phyloP scores from a whole-genome alignment of 2,888 invertebrate genomes.

The Sesamia inferens region DNA sequence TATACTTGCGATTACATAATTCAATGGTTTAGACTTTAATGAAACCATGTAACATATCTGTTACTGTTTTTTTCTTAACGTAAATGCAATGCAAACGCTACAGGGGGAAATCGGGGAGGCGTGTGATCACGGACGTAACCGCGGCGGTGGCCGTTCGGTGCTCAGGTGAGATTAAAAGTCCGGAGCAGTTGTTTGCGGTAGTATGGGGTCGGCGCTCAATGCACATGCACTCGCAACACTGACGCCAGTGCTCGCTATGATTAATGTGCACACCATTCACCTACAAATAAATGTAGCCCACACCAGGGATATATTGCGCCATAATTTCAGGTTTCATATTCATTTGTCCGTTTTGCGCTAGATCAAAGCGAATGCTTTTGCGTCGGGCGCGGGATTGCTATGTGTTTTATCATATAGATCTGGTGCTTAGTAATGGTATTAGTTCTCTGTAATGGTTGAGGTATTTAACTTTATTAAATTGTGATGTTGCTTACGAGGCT shows the following conservation, averaged over 20 bases:
- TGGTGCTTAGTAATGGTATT: conserved; percentile 23
- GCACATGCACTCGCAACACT: conserved; percentile 78
- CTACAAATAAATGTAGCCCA: conserved; percentile 77
- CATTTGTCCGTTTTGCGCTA: conserved; percentile 77
- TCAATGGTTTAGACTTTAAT: conserved; percentile 20
- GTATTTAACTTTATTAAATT: background rate
- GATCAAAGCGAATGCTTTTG: conserved; percentile 72
- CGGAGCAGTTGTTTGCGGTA: conserved; percentile 83
- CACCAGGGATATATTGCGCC: conserved; percentile 74
- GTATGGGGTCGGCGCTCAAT: conserved; percentile 72
- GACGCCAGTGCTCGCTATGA: conserved; percentile 75
- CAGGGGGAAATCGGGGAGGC: conserved; percentile 50
- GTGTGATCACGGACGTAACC: conserved; percentile 72
- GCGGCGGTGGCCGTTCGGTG: conserved; percentile 70
- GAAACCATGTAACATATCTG: conserved; percentile 11
- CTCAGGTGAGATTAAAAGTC: conserved; percentile 87
- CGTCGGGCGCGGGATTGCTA: conserved; percentile 27
- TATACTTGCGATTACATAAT: conserved; percentile 38
- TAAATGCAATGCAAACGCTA: conserved; percentile 50
- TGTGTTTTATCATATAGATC: conserved; percentile 53
- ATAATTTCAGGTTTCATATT: conserved; percentile 80
- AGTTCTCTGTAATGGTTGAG: conserved; percentile 5
- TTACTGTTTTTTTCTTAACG: conserved; percentile 38
- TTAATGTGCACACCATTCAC: conserved; percentile 81
- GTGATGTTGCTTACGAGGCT: background rate